phyloP scores from a whole-genome alignment of 2,797 vertebrate genomes.

The Cephalopachus bancanus region DNA sequence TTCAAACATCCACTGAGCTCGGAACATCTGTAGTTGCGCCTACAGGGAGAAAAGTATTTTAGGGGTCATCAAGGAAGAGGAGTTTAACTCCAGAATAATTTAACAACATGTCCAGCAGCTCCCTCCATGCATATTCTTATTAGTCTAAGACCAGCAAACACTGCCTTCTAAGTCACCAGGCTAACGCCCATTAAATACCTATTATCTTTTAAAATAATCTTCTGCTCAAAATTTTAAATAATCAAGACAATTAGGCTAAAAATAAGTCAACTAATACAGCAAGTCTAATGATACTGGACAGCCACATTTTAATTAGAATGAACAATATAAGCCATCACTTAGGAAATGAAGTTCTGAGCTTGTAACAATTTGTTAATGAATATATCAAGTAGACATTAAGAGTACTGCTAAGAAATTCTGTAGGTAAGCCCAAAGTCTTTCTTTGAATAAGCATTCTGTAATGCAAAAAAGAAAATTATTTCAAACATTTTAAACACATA shows the following conservation, averaged over 20 bases:
- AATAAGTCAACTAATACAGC: background rate
- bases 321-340: slow-evolving; percentile 5
- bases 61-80: background rate
- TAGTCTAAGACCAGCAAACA: slow-evolving; percentile 35
- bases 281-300: background rate
- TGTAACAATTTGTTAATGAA: slow-evolving; percentile 11
- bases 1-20: slow-evolving; percentile 99
- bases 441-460: slow-evolving; percentile 12
- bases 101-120: background rate
- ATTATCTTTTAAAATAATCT: slow-evolving; percentile 32
- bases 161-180: background rate
- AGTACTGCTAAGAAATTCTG: slow-evolving; percentile 19
- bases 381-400: background rate
- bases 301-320: slow-evolving; percentile 28
- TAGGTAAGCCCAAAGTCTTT: background rate
- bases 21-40: slow-evolving; percentile 96
- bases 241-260: background rate
- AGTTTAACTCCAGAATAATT: background rate
- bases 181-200: background rate
- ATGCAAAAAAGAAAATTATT: background rate
- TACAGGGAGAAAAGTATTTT: slow-evolving; percentile 78
- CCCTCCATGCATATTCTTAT: background rate
- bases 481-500: background rate
- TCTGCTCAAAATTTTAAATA: slow-evolving; percentile 63
- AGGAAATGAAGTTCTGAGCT: background rate